phyloP scores from a whole-genome alignment of 2,113 vertebrate genomes.

The Ophthalmolycus amberensis region DNA sequence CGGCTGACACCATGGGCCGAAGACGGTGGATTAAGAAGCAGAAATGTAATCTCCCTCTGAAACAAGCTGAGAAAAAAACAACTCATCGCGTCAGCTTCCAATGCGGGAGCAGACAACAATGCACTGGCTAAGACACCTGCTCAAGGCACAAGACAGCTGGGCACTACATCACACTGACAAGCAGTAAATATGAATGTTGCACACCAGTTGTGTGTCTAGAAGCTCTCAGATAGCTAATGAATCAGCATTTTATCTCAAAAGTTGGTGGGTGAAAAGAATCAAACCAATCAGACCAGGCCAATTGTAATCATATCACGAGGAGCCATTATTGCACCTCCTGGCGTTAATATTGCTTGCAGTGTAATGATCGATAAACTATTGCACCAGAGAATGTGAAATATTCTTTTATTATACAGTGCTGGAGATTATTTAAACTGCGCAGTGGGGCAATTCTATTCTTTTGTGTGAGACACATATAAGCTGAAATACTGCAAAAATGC shows the following conservation, averaged over 20 bases:
- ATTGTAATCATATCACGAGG: not conserved
- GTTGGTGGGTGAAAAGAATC: not conserved
- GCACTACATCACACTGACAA: not conserved
- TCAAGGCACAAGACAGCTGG: not conserved
- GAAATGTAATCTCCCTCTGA: conserved; percentile 61
- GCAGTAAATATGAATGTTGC: not conserved
- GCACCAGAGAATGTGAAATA: not conserved
- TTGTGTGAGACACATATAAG: not conserved
- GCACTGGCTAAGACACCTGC: not conserved
- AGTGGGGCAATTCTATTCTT: not conserved
- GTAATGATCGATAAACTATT: not conserved
- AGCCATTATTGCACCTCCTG: not conserved
- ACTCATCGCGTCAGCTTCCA: not conserved
- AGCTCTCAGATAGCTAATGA: not conserved
- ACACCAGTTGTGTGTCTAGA: not conserved
- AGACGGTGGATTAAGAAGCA: conserved; percentile 62
- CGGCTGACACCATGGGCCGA: conserved; percentile 32
- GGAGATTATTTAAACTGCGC: not conserved
- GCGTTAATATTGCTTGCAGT: too few relatives aligned
- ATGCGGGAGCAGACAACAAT: conserved; percentile 1
- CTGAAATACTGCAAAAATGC: not conserved
- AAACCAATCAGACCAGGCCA: not conserved
- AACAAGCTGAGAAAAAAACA: conserved; percentile 31
- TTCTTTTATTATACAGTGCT: too few relatives aligned
- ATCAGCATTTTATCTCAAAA: not conserved